These are phyloP conservation scores for Aplochiton taeniatus DNA, from an alignment of 2,797 vertebrate genomes.

Conservation along the genomic window DNA sequence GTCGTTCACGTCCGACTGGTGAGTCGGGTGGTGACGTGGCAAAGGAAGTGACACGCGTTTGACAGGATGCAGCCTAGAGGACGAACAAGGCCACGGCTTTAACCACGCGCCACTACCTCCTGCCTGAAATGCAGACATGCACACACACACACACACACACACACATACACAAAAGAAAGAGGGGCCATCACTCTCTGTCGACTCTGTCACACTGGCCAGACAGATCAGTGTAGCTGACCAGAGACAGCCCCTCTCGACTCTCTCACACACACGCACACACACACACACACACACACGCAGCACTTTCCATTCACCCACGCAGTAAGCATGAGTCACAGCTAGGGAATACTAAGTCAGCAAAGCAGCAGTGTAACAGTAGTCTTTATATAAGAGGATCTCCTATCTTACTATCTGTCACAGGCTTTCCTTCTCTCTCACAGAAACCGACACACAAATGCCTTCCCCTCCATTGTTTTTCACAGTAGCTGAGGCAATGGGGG, in stretches of 20 bases:
- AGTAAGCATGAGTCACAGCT: conserved; percentile 8
- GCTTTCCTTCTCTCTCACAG: too few species aligned
- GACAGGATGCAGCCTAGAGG: conserved; percentile 43
- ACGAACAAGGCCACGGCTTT: conserved; percentile 33
- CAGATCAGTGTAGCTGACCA: conserved; percentile 17
- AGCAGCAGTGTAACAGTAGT: too few species aligned
- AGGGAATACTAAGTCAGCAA: too few species aligned
- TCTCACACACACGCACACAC: conserved; percentile 8
- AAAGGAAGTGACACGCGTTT: conserved; percentile 48
- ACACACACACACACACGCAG: not conserved
- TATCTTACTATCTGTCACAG: too few species aligned
- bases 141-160: conserved; percentile 9
- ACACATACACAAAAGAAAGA: not conserved
- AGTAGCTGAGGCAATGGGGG: not conserved
- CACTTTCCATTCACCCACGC: not conserved
- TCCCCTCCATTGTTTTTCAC: not conserved
- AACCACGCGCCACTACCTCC: conserved; percentile 23
- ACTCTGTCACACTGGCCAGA: conserved; percentile 3
- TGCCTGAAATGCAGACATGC: not conserved
- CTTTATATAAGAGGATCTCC: too few species aligned
- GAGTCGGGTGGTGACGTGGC: conserved; percentile 24
- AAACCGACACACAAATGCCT: conserved; percentile 3
- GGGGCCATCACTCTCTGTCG: not conserved
- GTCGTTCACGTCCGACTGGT: conserved; percentile 2
- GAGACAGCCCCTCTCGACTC: not conserved